Base-by-base conservation (phyloP, 2,888 invertebrate genomes). In the Idaea dimidiata region DNA sequence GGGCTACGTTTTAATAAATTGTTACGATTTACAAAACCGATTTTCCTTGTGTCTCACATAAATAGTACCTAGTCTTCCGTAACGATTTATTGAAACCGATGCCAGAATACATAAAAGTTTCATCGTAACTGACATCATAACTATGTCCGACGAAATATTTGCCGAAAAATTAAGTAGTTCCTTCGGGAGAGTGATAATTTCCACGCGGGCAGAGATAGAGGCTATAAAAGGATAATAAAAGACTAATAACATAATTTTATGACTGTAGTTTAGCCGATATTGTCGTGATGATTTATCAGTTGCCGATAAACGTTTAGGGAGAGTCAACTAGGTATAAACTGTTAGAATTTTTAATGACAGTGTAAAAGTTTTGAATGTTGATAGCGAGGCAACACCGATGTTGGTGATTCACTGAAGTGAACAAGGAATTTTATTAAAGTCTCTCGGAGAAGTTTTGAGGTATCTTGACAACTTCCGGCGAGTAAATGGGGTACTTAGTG, bases 391-490 rank as follows among this genome's bases (percentile, higher is more conserved):
- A 58, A 62, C 63, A 65, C 6, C 17, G 56, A 59, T 58, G 56
- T 60, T 61, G 62, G 59, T 61, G 64, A 62, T 59, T 57, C 61
- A 60, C 55, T 57, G 62, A 59, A 66, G 62, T 59, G 66, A 62
- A 67, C 67, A 61, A 61, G 60, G 59, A 81, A 84, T 83, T 80
- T 75, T 72, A 77, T 43, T 54, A 62, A 69, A 69, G 67, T 66
- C 63, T 63, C 61, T 60, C 75, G 67, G 84, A 88, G 67, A 84
- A 88, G 78, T 83, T 87, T 72, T 59, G 73, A 78, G 75, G 76
- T 76, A 77, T 83, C 82, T 82, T 77, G 78, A 78, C 78, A 86
- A 87, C 76, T 88, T 85, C 72, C 10, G 78, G 80, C 79, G 77
- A 76, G 78, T 80, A 76, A 73, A 79, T 56, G 56, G 43, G 18